phyloP scores from a whole-genome alignment of 2,113 vertebrate genomes.

The Rhynchomys soricoides region DNA sequence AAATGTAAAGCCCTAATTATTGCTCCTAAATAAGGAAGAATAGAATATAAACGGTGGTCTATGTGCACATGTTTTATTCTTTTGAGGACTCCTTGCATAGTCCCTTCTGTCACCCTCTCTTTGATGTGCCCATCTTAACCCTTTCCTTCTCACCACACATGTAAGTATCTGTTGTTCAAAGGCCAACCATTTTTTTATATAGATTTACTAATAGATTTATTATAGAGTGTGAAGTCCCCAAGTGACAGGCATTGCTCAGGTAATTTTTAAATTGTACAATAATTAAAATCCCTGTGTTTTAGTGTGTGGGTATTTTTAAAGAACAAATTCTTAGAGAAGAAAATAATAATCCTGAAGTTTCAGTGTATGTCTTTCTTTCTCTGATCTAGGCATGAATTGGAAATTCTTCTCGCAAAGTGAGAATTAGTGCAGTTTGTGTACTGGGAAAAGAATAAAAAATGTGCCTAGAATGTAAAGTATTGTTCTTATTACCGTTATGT shows the following conservation, averaged over 20 bases:
- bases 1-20: neutral
- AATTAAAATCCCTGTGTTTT: neutral
- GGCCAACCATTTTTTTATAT: neutral
- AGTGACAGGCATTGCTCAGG: neutral
- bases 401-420: constrained; percentile 7
- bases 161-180: neutral
- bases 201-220: neutral
- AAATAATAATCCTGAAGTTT: neutral
- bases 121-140: neutral
- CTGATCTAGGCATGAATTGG: neutral
- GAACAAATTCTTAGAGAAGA: constrained; percentile 1
- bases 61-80: neutral
- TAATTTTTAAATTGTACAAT: neutral
- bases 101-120: neutral
- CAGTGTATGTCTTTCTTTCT: neutral
- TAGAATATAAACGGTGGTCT: neutral
- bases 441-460: neutral
- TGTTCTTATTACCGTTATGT: neutral
- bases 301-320: neutral
- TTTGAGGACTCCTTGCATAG: neutral
- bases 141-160: neutral
- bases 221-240: neutral
- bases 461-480: constrained; percentile 11
- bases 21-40: neutral
- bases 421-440: constrained; percentile 18